Evolutionary conservation across 2,797 vertebrate genomes (phyloP), one percentile per base, ranked within the genome.

Genomic region (Pterois miles): DNA sequence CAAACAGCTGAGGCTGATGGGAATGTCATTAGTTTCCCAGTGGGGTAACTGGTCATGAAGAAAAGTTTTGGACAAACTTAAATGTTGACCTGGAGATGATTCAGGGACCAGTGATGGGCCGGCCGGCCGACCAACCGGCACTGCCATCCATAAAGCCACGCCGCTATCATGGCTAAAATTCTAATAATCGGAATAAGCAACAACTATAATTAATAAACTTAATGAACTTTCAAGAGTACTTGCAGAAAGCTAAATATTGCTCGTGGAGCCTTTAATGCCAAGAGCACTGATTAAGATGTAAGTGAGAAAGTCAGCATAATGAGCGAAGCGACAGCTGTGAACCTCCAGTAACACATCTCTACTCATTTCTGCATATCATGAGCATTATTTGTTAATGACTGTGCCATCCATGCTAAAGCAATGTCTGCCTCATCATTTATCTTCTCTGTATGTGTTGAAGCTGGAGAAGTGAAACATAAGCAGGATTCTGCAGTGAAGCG

Each of bases 321-420:
- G 14, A 18, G 1, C 0, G 0, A 72, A 53, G 54, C 56, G 20
- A 8, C 56, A 85, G 53, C 59, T 48, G 43, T 33, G 27, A 63
- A 52, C 33, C 34, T 70, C 43, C 16, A 48, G 34, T 25, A 67
- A 57, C 1, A 29, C 50, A n/a, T n/a, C n/a, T n/a, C n/a, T n/a
- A n/a, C n/a, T n/a, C n/a, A n/a, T n/a, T n/a, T n/a, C n/a, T n/a
- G n/a, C n/a, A n/a, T n/a, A n/a, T n/a, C n/a, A n/a, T n/a, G n/a
- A n/a, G n/a, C n/a, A n/a, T n/a, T n/a, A n/a, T n/a, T n/a, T 50
- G 57, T 54, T 70, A 68, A 70, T 71, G 40, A 74, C 33, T 11
- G 18, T 40, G 22, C 29, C 22, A 40, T 72, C 25, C 48, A 54
- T 2, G 16, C 23, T 52, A 3, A 74, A 81, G 29, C 9, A 20